phyloP scores from a whole-genome alignment of 2,888 invertebrate genomes.

The Ganaspis brasiliensis region DNA sequence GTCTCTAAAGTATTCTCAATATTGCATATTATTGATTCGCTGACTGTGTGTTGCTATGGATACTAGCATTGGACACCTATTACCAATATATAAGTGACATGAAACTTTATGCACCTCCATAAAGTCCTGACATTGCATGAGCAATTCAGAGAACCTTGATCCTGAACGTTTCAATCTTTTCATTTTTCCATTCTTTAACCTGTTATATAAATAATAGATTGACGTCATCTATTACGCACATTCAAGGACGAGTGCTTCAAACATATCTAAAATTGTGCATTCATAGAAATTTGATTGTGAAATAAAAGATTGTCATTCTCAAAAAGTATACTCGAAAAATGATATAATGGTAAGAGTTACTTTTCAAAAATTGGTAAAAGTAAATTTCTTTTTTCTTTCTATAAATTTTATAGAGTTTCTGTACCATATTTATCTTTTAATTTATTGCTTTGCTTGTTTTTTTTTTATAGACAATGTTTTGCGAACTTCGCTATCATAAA shows the following conservation, averaged over 20 bases:
- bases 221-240: background rate
- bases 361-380: too few relatives aligned
- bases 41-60: conserved; percentile 75
- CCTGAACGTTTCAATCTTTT: conserved; percentile 65
- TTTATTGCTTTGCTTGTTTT: too few relatives aligned
- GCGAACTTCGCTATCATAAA: too few relatives aligned
- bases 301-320: background rate
- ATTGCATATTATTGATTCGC: conserved; percentile 77
- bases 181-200: background rate
- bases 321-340: too few relatives aligned
- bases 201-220: conserved; percentile 6
- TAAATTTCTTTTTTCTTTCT: too few relatives aligned
- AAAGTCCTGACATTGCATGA: conserved; percentile 59
- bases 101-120: conserved; percentile 64
- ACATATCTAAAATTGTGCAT: background rate
- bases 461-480: too few relatives aligned
- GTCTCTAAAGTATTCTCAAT: conserved; percentile 61
- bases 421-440: too few relatives aligned
- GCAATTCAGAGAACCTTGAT: conserved; percentile 72
- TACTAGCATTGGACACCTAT: conserved; percentile 67
- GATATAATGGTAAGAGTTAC: too few relatives aligned
- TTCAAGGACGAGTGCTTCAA: background rate
- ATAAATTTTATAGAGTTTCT: too few relatives aligned
- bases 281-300: background rate
- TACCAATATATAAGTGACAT: conserved; percentile 61